Evolutionary conservation across 2,888 invertebrate species (phyloP).

Genomic region (Dione vanillae): DNA sequence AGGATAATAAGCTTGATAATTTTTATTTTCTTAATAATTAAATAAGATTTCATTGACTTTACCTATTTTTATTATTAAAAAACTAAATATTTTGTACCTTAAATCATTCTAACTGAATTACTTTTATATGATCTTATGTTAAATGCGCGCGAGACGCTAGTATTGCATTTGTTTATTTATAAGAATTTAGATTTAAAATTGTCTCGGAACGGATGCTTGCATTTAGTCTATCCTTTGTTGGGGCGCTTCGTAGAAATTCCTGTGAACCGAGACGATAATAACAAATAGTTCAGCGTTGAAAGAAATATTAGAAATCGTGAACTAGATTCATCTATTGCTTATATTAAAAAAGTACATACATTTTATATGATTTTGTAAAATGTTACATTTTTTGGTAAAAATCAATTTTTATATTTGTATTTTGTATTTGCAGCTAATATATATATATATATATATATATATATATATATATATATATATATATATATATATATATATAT

Average conservation of each 20-base stretch:
- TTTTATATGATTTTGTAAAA: neutral
- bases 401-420: too few relatives aligned
- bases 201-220: conserved; percentile 52
- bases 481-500: too few relatives aligned
- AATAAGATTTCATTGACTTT: too few relatives aligned
- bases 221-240: conserved; percentile 51
- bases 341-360: neutral
- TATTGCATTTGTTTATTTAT: conserved; percentile 27
- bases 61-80: neutral
- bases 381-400: neutral
- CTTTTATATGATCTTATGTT: neutral
- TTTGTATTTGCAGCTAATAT: too few relatives aligned
- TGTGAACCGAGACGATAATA: conserved; percentile 25
- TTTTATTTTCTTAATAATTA: too few relatives aligned
- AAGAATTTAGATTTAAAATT: conserved; percentile 29
- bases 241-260: conserved; percentile 48
- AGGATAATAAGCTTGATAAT: too few relatives aligned
- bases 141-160: neutral
- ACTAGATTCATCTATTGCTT: conserved; percentile 16
- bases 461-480: too few relatives aligned
- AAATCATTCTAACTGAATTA: neutral
- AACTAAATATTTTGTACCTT: neutral
- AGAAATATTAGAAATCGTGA: conserved; percentile 32
- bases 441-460: too few relatives aligned
- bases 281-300: conserved; percentile 23